These are phyloP conservation scores for Acrobasis repandana DNA, from an alignment of 2,888 invertebrate species.

Conservation along the genomic window DNA sequence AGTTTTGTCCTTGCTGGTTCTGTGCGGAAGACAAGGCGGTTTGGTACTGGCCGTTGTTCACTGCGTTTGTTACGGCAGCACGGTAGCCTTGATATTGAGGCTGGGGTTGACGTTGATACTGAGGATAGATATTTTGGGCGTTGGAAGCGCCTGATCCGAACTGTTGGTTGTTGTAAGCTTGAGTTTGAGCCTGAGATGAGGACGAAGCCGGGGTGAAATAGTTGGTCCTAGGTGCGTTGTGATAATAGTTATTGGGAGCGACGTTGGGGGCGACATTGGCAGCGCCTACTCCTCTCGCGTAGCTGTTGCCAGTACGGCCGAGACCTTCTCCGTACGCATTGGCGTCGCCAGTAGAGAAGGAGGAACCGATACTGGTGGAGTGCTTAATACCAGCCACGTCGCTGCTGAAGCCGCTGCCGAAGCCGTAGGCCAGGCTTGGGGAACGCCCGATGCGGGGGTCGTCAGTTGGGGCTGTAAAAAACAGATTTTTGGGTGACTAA, in stretches of 20 bases:
- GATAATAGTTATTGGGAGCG: slow-evolving; percentile 39
- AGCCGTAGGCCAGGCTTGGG: slow-evolving; percentile 66
- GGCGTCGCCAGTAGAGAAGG: slow-evolving; percentile 61
- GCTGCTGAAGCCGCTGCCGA: slow-evolving; percentile 69
- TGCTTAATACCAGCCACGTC: slow-evolving; percentile 71
- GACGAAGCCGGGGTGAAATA: slow-evolving; percentile 11
- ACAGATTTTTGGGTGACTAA: neutral
- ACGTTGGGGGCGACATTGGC: slow-evolving; percentile 36
- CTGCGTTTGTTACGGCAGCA: slow-evolving; percentile 5
- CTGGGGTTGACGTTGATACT: neutral
- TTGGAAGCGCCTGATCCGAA: slow-evolving; percentile 40
- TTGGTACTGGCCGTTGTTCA: slow-evolving; percentile 10
- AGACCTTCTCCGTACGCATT: slow-evolving; percentile 61
- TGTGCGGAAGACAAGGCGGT: slow-evolving; percentile 31
- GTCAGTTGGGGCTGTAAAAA: slow-evolving; percentile 1
- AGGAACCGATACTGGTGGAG: slow-evolving; percentile 59
- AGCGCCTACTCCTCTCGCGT: slow-evolving; percentile 41
- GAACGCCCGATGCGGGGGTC: slow-evolving; percentile 49
- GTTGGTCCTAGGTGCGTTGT: slow-evolving; percentile 3
- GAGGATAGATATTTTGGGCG: slow-evolving; percentile 21
- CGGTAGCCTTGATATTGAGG: slow-evolving; percentile 14
- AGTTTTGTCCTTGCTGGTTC: slow-evolving; percentile 40
- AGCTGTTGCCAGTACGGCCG: slow-evolving; percentile 38
- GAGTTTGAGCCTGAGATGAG: slow-evolving; percentile 1
- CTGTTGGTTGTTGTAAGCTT: slow-evolving; percentile 10